phyloP scores from a whole-genome alignment of 2,797 vertebrate species.

The Sarcoramphus papa region DNA sequence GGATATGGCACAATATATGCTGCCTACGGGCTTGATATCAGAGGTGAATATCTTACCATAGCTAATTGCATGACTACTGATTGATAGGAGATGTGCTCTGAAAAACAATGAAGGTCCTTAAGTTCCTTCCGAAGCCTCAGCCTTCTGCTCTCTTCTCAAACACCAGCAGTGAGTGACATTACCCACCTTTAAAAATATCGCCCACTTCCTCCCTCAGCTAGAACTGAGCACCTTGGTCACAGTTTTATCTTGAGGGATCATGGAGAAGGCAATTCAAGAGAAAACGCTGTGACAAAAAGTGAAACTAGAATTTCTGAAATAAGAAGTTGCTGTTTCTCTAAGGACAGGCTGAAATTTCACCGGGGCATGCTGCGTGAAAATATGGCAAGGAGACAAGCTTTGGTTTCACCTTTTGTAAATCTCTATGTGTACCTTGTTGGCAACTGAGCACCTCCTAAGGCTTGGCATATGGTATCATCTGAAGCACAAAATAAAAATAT shows the following conservation, averaged over 20 bases:
- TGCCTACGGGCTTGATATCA: neutral
- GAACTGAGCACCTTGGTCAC: neutral
- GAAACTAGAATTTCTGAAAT: neutral
- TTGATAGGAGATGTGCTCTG: neutral
- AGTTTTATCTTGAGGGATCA: neutral
- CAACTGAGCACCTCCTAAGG: slow-evolving; percentile 21
- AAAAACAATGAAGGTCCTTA: neutral
- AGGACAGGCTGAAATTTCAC: neutral
- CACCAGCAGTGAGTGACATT: neutral
- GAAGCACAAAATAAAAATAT: slow-evolving; percentile 40
- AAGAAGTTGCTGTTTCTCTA: neutral
- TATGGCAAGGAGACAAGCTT: neutral
- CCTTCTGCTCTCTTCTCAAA: neutral
- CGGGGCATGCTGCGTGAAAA: neutral
- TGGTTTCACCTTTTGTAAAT: slow-evolving; percentile 12
- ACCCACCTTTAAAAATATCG: neutral
- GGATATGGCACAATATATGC: neutral
- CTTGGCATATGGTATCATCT: slow-evolving; percentile 39
- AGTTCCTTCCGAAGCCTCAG: neutral
- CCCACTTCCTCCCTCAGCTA: neutral
- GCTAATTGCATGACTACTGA: neutral
- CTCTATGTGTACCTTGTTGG: slow-evolving; percentile 27
- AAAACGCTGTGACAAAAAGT: neutral
- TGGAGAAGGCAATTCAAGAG: neutral
- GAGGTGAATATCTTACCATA: neutral